A percentile compares a stretch with the other conserved stretches of the same genome.
Conservation (phyloP, 2,888 invertebrate species). For the Tiliacea aurago region DNA sequence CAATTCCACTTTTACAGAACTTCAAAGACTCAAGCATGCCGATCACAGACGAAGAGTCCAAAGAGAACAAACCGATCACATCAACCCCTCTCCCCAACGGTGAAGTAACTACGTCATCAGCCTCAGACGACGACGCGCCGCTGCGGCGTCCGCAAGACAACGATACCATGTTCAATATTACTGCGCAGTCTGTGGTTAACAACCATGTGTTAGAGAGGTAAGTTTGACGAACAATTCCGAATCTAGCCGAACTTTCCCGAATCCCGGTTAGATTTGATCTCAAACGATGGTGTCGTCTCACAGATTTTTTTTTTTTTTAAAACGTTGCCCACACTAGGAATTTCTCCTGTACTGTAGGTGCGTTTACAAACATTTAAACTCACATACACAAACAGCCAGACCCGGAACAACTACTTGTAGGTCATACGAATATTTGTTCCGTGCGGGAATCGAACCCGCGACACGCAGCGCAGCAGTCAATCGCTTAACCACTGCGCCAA, state of each 20-base stretch:
- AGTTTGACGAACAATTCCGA: constrained; percentile 23
- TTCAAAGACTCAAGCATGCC: constrained; percentile 80
- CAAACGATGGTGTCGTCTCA: no score
- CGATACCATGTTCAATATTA: constrained; percentile 72
- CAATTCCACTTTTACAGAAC: constrained; percentile 69
- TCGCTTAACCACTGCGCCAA: no score
- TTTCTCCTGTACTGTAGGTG: no score
- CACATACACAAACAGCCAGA: no score
- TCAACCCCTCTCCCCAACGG: constrained; percentile 86
- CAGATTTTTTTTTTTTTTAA: no score
- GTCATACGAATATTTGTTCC: no score
- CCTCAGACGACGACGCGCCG: constrained; percentile 85
- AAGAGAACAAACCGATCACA: constrained; percentile 89
- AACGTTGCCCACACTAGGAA: no score
- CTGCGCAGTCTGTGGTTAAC: constrained; percentile 66
- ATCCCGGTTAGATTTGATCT: no score
- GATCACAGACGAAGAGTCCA: constrained; percentile 88
- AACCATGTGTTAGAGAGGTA: constrained; percentile 78
- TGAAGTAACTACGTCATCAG: constrained; percentile 77
- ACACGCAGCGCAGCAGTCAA: no score
- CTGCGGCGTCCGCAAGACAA: constrained; percentile 78
- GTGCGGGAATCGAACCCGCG: no score
- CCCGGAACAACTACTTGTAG: no score
- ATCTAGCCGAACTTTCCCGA: constrained; percentile 2
- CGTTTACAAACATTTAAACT: no score